Conservation (phyloP, 37 sponge, comb jelly and placozoan genomes). For the Chondrilla cf. caribensis region DNA sequence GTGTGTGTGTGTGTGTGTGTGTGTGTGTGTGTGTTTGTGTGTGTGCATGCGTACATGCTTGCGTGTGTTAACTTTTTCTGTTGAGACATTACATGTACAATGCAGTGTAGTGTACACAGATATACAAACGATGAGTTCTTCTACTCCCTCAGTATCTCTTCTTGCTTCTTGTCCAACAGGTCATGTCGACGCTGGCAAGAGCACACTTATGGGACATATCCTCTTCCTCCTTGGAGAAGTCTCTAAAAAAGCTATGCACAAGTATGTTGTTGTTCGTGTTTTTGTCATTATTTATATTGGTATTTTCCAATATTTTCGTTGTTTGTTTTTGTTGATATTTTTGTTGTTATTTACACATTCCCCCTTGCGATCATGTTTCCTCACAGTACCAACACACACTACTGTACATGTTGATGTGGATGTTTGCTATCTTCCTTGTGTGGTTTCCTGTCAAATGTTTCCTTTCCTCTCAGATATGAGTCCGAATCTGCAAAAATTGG, state of each 20-base stretch:
- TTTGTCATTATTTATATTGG: not conserved
- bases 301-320: not conserved
- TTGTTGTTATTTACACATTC: not conserved
- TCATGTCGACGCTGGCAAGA: constrained; percentile 99
- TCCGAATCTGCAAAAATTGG: constrained; percentile 82
- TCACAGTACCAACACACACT: not conserved
- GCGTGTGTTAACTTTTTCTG: no score
- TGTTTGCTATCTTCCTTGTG: no score
- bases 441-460: not conserved
- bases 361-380: no score
- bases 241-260: constrained; percentile 88
- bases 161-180: constrained; percentile 43
- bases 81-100: no score
- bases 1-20: no score
- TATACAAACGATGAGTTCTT: no score
- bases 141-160: not conserved
- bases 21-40: no score
- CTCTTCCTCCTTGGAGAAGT: constrained; percentile 85
- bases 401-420: not conserved
- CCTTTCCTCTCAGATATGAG: constrained; percentile 72
- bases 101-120: no score
- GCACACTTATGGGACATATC: constrained; percentile 98
- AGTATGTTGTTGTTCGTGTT: constrained; percentile 50
- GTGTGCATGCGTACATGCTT: no score
- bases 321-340: no score